Conservation (phyloP, 1,140 invertebrate genomes). For the Heterodera carotae region DNA sequence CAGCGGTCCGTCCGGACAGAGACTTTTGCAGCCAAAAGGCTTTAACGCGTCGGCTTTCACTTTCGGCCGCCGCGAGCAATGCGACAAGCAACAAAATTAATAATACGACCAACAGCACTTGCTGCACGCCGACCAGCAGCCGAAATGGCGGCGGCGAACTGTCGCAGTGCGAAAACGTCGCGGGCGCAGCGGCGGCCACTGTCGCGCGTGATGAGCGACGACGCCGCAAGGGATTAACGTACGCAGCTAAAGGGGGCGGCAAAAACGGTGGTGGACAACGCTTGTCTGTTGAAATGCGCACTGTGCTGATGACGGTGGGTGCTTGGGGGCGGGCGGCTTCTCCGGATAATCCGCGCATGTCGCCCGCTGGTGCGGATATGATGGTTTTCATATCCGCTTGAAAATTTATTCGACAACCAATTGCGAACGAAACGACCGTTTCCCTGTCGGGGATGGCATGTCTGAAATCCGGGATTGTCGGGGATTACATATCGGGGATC, state of each 20-base stretch:
- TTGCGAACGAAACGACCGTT: no score
- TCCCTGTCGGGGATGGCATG: no score
- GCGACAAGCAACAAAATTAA: neutral
- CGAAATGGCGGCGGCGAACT: neutral
- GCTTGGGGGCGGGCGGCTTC: no score
- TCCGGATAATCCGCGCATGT: no score
- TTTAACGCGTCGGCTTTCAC: constrained; percentile 2
- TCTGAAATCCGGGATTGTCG: no score
- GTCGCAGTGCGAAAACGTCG: neutral
- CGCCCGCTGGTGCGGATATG: no score
- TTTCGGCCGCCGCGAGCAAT: constrained; percentile 14
- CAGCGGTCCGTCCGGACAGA: constrained; percentile 58
- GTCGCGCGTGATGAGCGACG: neutral
- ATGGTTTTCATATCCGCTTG: no score
- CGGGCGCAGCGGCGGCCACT: neutral
- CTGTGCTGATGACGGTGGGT: constrained; percentile 57
- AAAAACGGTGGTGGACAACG: constrained; percentile 46
- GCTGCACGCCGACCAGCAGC: neutral
- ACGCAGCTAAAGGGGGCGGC: neutral
- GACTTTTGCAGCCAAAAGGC: constrained; percentile 54
- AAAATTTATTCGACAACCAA: no score
- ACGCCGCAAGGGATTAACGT: neutral
- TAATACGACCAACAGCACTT: neutral
- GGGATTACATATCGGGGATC: no score
- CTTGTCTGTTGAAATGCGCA: constrained; percentile 62